Base-by-base conservation (phyloP, 2,797 vertebrate genomes). In the Atherinosoma microstoma region DNA sequence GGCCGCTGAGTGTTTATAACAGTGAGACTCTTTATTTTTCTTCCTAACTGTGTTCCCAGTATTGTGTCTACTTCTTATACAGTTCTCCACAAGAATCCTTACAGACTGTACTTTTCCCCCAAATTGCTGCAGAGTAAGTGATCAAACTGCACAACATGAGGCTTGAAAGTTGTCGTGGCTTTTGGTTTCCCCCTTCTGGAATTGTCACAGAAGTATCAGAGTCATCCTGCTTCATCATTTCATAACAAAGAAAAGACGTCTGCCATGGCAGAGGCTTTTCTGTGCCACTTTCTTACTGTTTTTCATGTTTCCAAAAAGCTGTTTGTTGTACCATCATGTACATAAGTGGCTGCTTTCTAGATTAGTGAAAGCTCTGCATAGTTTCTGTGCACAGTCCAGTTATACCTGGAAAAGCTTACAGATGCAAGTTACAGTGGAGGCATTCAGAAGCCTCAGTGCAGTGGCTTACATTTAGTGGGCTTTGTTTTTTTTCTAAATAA, bases 121-220 rank as follows among this genome's bases (percentile, higher is more conserved):
- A 70, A 22, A 24, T 30, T 54, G 59, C 59, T 62, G 30, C n/a
- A 27, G 27, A 66, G 60, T 63, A 42, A 85, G 71, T 70, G 58
- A 75, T 77, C 76, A 62, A 79, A 70, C 57, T 64, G 80, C 58
- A 66, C 49, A 40, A 53, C 22, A 5, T 73, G 60, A 47, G 47
- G 49, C 59, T 75, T 27, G 4, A 59, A 29, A 20, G 70, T 30
- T 40, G 18, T 72, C 67, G 74, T 73, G 58, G 73, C 32, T 29
- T 80, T 89, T 83, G 76, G 81, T 84, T 85, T 90, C 82, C 90
- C 87, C 80, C 87, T 91, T 76, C 88, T 93, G 87, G 88, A 51
- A n/a, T 67, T 51, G 15, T 42, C 54, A 66, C 30, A 73, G 72
- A 78, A 84, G 70, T 80, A 67, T 77, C 61, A 40, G 63, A 66